Base-by-base conservation (phyloP, 2,113 vertebrate species). In the Neopipo cinnamomea region DNA sequence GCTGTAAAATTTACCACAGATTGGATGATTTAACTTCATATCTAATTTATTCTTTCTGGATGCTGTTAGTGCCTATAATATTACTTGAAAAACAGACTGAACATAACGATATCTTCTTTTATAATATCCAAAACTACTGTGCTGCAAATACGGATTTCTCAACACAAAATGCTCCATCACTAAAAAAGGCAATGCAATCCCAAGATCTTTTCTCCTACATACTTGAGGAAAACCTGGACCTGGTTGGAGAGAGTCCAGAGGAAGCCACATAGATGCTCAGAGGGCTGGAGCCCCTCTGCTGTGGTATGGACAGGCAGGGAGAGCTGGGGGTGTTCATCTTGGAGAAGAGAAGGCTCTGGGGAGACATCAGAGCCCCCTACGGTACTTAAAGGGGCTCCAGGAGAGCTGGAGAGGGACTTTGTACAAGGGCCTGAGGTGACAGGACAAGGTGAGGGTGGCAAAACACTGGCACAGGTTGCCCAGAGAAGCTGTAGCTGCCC, bases 361-460 rank as follows among this genome's bases (percentile, higher is more conserved):
- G 30, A 71, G n/a, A 55, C 46, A 5, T n/a, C 1, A 21, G 19
- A 55, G 15, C 16, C 11, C 5, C 11, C 9, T 47, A 1, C 24
- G 21, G 11, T 14, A 4, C 24, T n/a, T 55, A 55, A 63, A 63
- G 10, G 6, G 28, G 5, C 13, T 49, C n/a, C 21, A 25, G 17
- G 24, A 63, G n/a, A 47, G 12, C 7, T 37, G 53, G 14, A 68
- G 33, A 61, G 8, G 7, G 14, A 52, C 18, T 76, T 31, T 11
- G 17, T 12, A 37, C 27, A 44, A 61, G 18, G 63, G 9, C 16
- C 5, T 44, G 53, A 33, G 77, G 37, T 3, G 11, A 52, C 0
- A 77, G 37, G 16, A 59, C 14, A 50, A 11, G 31, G 14, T 2
- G 41, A 80, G 11, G 7, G 13, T 21, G n/a, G 18, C 0, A 0